phyloP scores from a whole-genome alignment of 1,140 invertebrate genomes.

The Sycobia sp. region DNA sequence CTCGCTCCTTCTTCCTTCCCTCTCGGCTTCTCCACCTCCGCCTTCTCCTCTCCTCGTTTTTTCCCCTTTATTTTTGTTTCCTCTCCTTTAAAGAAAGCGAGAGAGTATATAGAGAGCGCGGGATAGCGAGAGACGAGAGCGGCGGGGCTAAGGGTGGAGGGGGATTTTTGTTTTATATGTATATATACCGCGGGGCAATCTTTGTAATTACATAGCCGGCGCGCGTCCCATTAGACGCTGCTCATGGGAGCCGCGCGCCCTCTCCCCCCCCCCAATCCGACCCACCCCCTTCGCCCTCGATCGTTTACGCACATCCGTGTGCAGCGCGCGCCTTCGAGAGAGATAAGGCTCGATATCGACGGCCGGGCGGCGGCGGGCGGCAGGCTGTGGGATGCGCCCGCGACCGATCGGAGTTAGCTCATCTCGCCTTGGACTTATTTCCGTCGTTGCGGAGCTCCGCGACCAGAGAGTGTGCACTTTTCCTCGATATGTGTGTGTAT shows the following conservation, averaged over 20 bases:
- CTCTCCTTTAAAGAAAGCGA: too few species aligned
- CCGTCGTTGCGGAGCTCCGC: too few species aligned
- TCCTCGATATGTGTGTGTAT: too few species aligned
- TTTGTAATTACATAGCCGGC: constrained; percentile 60
- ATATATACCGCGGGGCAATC: constrained; percentile 51
- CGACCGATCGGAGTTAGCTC: too few species aligned
- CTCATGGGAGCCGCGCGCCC: neutral
- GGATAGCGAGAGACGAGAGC: neutral
- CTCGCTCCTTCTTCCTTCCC: constrained; percentile 1
- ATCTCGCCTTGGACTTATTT: too few species aligned
- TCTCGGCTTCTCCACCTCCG: neutral
- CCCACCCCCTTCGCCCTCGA: too few species aligned
- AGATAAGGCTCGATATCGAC: neutral
- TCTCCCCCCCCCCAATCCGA: neutral
- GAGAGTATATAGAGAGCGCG: too few species aligned
- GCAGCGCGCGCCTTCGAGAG: neutral
- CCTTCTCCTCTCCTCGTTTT: constrained; percentile 6
- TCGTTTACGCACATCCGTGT: too few species aligned
- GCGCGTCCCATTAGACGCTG: constrained; percentile 58
- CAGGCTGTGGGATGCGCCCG: neutral
- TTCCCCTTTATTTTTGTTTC: constrained; percentile 11
- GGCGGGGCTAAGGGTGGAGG: neutral
- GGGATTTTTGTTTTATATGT: constrained; percentile 17
- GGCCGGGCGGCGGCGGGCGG: too few species aligned
- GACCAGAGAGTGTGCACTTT: too few species aligned